Conservation (phyloP, 2,797 vertebrate species). For the Lagorchestes hirsutus region DNA sequence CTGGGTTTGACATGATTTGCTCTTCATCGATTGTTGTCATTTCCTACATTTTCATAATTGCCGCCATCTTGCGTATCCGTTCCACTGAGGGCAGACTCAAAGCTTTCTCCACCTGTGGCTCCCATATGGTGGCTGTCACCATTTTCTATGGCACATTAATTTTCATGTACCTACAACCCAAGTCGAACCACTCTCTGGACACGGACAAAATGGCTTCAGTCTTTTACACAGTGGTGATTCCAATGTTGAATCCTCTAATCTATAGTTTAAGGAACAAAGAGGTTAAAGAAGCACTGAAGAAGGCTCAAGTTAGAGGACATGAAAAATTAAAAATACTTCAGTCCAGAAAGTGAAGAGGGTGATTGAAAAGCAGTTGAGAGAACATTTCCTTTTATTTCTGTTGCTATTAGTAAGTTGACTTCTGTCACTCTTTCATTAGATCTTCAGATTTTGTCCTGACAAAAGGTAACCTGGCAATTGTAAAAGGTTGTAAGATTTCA, state of each 20-base stretch:
- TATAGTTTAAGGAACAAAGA: constrained; percentile 79
- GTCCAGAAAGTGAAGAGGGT: constrained; percentile 23
- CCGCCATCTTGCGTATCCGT: constrained; percentile 51
- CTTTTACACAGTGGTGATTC: constrained; percentile 75
- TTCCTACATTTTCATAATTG: constrained; percentile 74
- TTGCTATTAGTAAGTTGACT: not conserved
- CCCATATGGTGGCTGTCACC: constrained; percentile 68
- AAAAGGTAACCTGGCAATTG: not conserved
- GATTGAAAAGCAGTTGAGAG: not conserved
- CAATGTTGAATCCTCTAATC: constrained; percentile 78
- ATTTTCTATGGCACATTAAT: constrained; percentile 75
- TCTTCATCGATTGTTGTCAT: constrained; percentile 72
- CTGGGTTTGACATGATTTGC: constrained; percentile 74
- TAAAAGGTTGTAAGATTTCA: not conserved
- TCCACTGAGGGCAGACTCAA: constrained; percentile 52
- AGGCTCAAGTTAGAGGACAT: constrained; percentile 38
- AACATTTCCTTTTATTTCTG: too few species aligned
- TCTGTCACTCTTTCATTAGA: not conserved
- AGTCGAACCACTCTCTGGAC: constrained; percentile 72
- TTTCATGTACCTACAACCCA: constrained; percentile 77
- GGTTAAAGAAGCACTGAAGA: constrained; percentile 71
- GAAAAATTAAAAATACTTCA: constrained; percentile 62
- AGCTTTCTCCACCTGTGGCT: constrained; percentile 72
- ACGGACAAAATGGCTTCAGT: constrained; percentile 77
- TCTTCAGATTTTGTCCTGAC: not conserved